Conservation (phyloP, 2,888 invertebrate species). For the Vesta saturnalis region DNA sequence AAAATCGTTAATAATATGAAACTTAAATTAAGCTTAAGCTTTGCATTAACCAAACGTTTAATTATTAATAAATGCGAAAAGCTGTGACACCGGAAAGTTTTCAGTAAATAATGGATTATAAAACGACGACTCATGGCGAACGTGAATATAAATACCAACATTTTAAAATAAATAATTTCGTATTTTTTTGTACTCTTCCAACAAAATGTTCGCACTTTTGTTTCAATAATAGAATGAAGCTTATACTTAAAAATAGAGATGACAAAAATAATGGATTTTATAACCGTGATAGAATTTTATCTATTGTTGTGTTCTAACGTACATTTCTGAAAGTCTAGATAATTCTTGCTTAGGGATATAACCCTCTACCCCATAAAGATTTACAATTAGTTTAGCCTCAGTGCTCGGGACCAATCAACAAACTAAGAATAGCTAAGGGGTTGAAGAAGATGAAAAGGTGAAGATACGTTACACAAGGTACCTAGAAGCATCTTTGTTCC, state of each 20-base stretch:
- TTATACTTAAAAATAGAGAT: neutral
- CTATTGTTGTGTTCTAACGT: constrained; percentile 38
- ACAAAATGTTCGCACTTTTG: neutral
- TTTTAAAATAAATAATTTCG: constrained; percentile 19
- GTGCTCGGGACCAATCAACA: constrained; percentile 36
- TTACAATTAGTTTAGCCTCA: constrained; percentile 38
- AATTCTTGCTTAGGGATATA: constrained; percentile 26
- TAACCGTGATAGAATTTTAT: constrained; percentile 20
- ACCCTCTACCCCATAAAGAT: constrained; percentile 33
- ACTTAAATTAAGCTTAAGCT: constrained; percentile 32
- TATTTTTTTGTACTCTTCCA: constrained; percentile 3
- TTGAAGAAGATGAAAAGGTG: constrained; percentile 35
- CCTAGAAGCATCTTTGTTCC: constrained; percentile 35
- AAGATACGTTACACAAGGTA: constrained; percentile 39
- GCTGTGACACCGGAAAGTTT: constrained; percentile 46
- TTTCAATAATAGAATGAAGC: neutral
- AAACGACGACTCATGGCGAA: constrained; percentile 31
- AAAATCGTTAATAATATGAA: constrained; percentile 30
- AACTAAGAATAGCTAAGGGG: constrained; percentile 31
- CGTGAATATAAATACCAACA: constrained; percentile 27
- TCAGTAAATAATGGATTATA: constrained; percentile 45
- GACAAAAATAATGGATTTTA: constrained; percentile 15
- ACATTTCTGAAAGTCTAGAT: constrained; percentile 31
- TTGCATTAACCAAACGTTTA: constrained; percentile 43
- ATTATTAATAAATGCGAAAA: constrained; percentile 47